These are phyloP conservation scores for Empis stercorea DNA, from an alignment of 2,888 invertebrate species.

Conservation along the genomic window DNA sequence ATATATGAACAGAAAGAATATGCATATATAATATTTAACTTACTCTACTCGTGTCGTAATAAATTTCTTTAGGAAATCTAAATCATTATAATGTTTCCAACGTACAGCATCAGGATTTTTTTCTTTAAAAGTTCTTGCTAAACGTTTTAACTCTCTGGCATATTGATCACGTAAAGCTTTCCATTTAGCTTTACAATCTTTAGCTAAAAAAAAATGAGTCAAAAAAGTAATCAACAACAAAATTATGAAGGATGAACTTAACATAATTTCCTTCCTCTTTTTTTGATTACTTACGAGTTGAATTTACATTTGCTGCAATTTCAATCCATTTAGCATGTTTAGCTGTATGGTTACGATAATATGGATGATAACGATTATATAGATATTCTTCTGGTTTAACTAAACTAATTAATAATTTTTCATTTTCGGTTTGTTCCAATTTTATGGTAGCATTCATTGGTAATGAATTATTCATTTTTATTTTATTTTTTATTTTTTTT, in stretches of 20 bases:
- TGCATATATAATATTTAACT: not conserved
- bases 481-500: too few species aligned
- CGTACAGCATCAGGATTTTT: conserved; percentile 20
- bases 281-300: conserved; percentile 22
- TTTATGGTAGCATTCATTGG: too few species aligned
- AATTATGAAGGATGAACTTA: too few species aligned
- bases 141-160: conserved; percentile 29
- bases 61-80: conserved; percentile 29
- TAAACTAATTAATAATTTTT: conserved; percentile 10
- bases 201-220: conserved; percentile 1
- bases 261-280: too few species aligned
- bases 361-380: conserved; percentile 28
- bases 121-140: conserved; percentile 24
- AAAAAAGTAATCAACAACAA: too few species aligned
- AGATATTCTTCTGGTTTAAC: conserved; percentile 28
- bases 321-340: conserved; percentile 28
- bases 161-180: conserved; percentile 33
- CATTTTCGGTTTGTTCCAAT: not conserved
- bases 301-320: conserved; percentile 25
- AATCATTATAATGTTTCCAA: conserved; percentile 30
- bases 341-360: conserved; percentile 25
- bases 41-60: conserved; percentile 21
- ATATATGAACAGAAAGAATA: not conserved
- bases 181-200: conserved; percentile 31
- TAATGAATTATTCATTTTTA: too few species aligned